Conservation (phyloP, 1,140 invertebrate species). For the Macrobrachium rosenbergii region DNA sequence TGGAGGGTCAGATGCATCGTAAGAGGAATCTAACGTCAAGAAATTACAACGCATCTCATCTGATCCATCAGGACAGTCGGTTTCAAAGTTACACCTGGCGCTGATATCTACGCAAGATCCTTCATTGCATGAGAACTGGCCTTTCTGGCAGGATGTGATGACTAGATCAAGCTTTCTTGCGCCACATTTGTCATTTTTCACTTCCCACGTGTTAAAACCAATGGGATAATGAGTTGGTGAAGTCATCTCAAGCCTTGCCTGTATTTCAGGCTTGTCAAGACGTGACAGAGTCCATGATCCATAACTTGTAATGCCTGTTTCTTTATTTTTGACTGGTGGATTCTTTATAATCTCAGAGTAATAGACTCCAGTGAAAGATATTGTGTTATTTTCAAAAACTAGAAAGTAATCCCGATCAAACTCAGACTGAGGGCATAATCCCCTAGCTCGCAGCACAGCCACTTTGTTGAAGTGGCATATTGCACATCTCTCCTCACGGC, state of each 20-base stretch:
- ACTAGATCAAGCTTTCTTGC: neutral
- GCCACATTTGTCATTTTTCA: slow-evolving; percentile 1
- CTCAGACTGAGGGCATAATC: neutral
- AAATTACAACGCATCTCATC: slow-evolving; percentile 80
- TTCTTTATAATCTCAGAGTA: neutral
- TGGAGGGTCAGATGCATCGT: neutral
- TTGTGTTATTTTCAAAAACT: neutral
- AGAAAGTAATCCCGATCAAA: slow-evolving; percentile 6
- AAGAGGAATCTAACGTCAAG: neutral
- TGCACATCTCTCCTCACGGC: neutral
- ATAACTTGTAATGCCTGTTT: neutral
- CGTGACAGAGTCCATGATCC: neutral
- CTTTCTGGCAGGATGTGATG: neutral
- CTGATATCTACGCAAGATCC: slow-evolving; percentile 80
- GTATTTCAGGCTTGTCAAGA: neutral
- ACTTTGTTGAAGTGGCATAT: neutral
- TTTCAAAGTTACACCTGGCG: slow-evolving; percentile 87
- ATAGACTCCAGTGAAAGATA: neutral
- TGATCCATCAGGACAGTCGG: slow-evolving; percentile 86
- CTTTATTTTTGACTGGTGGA: neutral
- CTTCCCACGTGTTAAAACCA: neutral
- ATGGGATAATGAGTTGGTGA: neutral
- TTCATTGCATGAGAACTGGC: slow-evolving; percentile 29
- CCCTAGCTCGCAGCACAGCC: neutral
- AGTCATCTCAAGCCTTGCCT: neutral